Base-by-base conservation (phyloP, 2,888 invertebrate genomes). In the Macrophya annulata region DNA sequence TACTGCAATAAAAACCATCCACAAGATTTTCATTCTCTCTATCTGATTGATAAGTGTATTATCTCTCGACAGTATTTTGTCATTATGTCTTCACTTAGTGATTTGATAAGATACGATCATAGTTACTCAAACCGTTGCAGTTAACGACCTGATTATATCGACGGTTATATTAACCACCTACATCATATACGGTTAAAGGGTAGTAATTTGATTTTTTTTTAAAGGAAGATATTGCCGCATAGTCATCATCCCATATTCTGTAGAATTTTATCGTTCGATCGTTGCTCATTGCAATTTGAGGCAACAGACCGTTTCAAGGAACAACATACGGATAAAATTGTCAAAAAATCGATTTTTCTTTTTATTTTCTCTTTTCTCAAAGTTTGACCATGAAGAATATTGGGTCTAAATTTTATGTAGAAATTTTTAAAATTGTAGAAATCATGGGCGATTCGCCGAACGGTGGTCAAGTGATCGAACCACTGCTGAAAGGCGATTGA, bases 51-150 rank as follows among this genome's bases (percentile, higher is more conserved):
- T 74, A 25, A 45, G 45, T 74, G 10, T 10, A 74, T 74, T 74
- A 74, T 74, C n/a, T 12, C 45, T 12, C 45, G 45, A 74, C 21
- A 15, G 25, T 74, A 25, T 45, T 74, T 45, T 45, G 74, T 25
- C 74, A 48, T 74, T 74, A 45, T 74, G 43, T 25, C n/a, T 74
- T 25, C 21, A 45, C 45, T 45, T n/a, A 43, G 45, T 45, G 74
- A 74, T 45, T 74, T 25, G 74, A 74, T 74, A 21, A 74, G 45
- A 21, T 4, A 15, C 25, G 25, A 48, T n/a, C n/a, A n/a, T 45
- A 45, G 8, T 43, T 48, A 74, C 74, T 74, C 45, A 45, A 25
- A 25, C 17, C 74, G 45, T 21, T 45, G 74, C 62, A 10, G 25
- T 43, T 74, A 45, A 48, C 74, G n/a, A 45, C 48, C 21, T 25